Base-by-base conservation (phyloP, 2,113 vertebrate genomes). In the Solea senegalensis region DNA sequence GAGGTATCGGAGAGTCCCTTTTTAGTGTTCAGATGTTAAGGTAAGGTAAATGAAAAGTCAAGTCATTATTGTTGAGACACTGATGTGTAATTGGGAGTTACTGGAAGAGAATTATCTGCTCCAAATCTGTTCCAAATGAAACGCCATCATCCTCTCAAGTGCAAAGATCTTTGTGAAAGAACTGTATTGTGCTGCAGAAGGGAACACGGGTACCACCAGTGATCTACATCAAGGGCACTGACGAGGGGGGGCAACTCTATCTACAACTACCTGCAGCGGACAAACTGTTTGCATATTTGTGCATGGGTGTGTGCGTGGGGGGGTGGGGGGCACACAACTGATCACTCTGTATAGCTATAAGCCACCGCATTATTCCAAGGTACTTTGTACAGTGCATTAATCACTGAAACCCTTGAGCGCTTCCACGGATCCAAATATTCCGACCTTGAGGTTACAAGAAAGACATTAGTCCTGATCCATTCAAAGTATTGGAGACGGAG, bases 371-470 rank as follows among this genome's bases (percentile, higher is more conserved):
- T 90, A 92, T 93, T 92, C 84, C 91, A 88, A 89, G 88, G 88
- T 90, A 90, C 90, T 93, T 90, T 92, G 90, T 91, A 92, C 88
- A 90, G 90, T 90, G 89, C 92, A 94, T 94, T 94, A 95, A 95
- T 95, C 93, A 94, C 91, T 86, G 89, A 76, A 86, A 89, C 89
- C 91, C 90, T 89, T 91, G 88, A 92, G 89, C 90, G 69, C 91
- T 83, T 87, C 86, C 72, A 86, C 72, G 81, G 90, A 92, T 93
- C 92, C 92, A 88, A 94, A 93, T 92, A 91, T 86, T 81, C 89
- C 83, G 91, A 94, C 94, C 94, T 94, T 94, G 92, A 94, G 93
- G 92, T 94, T 93, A 93, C 92, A 90, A 92, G 91, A 91, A 92
- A 95, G 93, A 92, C 92, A 94, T 94, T 93, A 94, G 91, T 92